Percentiles rank a stretch among this genome's conserved stretches.
Conservation (phyloP, 1,140 invertebrate genomes). For the Lucilia sericata region DNA sequence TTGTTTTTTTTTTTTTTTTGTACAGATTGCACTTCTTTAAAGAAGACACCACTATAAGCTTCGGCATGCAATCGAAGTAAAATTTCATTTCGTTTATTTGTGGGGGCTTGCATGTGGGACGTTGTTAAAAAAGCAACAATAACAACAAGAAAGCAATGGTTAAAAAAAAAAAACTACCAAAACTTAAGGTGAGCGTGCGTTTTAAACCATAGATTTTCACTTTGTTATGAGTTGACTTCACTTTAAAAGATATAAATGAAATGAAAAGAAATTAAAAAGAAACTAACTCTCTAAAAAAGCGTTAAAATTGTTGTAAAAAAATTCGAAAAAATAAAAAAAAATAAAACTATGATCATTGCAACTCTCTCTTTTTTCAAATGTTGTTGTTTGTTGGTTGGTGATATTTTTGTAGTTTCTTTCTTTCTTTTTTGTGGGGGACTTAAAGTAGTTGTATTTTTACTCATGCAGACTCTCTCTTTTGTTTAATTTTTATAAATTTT, state of each 20-base stretch:
- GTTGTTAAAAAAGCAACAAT: neutral
- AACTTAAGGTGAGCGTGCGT: slow-evolving; percentile 6
- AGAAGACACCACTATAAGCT: neutral
- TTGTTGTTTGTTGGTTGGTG: neutral
- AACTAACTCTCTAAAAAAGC: neutral
- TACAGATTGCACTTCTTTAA: neutral
- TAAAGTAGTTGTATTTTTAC: neutral
- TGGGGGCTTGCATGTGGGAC: slow-evolving; percentile 18
- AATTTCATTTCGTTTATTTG: neutral
- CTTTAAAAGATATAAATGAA: neutral
- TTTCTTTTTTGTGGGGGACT: neutral
- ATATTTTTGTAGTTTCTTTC: too few relatives aligned
- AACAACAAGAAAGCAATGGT: too few relatives aligned
- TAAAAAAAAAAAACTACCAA: neutral
- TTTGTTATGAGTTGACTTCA: slow-evolving; percentile 24
- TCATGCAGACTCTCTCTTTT: neutral
- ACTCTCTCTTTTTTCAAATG: slow-evolving; percentile 1
- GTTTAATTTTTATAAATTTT: too few relatives aligned
- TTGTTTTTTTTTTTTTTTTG: too few relatives aligned
- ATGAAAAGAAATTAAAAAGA: neutral
- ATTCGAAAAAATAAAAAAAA: too few relatives aligned
- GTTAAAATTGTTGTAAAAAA: neutral
- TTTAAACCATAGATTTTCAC: slow-evolving; percentile 40
- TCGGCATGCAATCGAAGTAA: neutral
- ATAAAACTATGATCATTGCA: neutral